Base-by-base conservation (phyloP, 2,888 invertebrate genomes). In the Clunio marinus region DNA sequence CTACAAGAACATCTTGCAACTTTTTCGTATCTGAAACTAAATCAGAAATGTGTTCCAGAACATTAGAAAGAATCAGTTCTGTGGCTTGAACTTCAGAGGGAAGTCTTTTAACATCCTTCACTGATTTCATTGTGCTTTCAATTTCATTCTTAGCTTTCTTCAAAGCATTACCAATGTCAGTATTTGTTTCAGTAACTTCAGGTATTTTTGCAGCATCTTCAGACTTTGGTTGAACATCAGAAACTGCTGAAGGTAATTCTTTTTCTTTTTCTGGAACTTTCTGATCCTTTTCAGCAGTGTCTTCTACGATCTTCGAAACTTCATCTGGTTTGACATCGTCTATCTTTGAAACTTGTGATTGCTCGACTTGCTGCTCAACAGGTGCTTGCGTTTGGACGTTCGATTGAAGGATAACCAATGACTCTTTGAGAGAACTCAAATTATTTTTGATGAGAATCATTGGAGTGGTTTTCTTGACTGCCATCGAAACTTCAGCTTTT, bases 321-420 rank as follows among this genome's bases (percentile, higher is more conserved):
- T 71, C 69, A 69, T 75, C 72, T 25, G 74, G 73, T 70, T 72
- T 67, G 65, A 71, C 70, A 25, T 62, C 69, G 25, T 70, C 69
- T 68, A 69, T 69, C n/a, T 59, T 60, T 59, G 77, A 74, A 66
- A 79, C 77, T 55, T 78, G 76, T 2, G 76, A 73, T 73, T 79
- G 76, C 28, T 76, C 71, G 75, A 35, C 7, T 8, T 22, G n/a
- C 13, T 65, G n/a, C 10, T 7, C 20, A 32, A 28, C 32, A 2
- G 20, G 32, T 24, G 51, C 20, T 24, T 51, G 35, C 5, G 24
- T 1, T 35, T 35, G 22, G 1, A 13, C 51, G n/a, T 35, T 17
- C 7, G 15, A n/a, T 24, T 66, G 27, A 1, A 55, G 20, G 22
- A 35, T 73, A 28, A 80, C 75, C 22, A 66, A 22, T n/a, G 32